Percentiles rank a stretch among this genome's conserved stretches.
Evolutionary conservation across 2,888 invertebrate species (phyloP).

Genomic region (Diogma glabrata): DNA sequence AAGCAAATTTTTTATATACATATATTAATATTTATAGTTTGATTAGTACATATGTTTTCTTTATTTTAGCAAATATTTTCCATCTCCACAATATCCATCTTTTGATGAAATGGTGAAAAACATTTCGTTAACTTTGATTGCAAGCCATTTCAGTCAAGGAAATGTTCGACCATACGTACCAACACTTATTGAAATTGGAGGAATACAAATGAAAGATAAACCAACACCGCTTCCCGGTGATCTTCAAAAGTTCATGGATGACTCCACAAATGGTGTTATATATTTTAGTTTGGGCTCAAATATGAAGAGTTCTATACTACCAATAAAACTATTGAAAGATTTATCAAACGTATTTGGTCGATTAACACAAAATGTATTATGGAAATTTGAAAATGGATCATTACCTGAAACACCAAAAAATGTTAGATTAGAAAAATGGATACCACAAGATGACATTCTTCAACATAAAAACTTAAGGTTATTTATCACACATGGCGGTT

Average conservation of each 20-base stretch:
- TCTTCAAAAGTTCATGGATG: slow-evolving; percentile 25
- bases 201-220: slow-evolving; percentile 9
- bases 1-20: too few species aligned
- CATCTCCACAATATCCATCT: slow-evolving; percentile 24
- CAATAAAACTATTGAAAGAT: slow-evolving; percentile 7
- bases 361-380: slow-evolving; percentile 34
- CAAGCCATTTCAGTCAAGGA: background rate
- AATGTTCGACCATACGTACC: slow-evolving; percentile 9
- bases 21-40: too few species aligned
- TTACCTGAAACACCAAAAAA: slow-evolving; percentile 29
- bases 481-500: slow-evolving; percentile 40
- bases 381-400: slow-evolving; percentile 35
- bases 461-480: slow-evolving; percentile 18
- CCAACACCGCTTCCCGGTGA: slow-evolving; percentile 17
- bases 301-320: slow-evolving; percentile 9
- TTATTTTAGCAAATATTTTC: slow-evolving; percentile 24
- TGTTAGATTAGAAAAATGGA: slow-evolving; percentile 36
- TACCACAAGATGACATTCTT: slow-evolving; percentile 23
- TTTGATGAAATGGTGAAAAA: background rate
- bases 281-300: slow-evolving; percentile 29
- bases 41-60: slow-evolving; percentile 21
- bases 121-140: slow-evolving; percentile 8
- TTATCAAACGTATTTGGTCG: slow-evolving; percentile 10
- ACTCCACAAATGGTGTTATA: slow-evolving; percentile 27
- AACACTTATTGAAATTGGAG: slow-evolving; percentile 14